A percentile compares a stretch with the other conserved stretches of the same genome.
Evolutionary conservation across 2,888 invertebrate species (phyloP).

Genomic region (Cantharis nigra): DNA sequence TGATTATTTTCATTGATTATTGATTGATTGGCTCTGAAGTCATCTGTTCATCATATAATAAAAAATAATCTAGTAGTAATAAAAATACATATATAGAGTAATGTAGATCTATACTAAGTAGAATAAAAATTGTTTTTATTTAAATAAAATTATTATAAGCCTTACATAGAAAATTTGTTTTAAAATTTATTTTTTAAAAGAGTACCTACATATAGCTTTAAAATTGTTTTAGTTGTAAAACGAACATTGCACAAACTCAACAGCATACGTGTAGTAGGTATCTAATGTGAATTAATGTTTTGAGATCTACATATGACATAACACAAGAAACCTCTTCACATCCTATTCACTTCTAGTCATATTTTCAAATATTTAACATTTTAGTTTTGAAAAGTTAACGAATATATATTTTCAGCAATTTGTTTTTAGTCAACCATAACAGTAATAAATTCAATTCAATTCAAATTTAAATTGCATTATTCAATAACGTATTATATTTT

Average conservation of each 20-base stretch:
- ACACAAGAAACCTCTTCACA: slow-evolving; percentile 41
- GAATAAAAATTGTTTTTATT: too few relatives aligned
- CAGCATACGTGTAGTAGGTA: slow-evolving; percentile 9
- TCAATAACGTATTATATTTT: neutral
- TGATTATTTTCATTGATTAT: neutral
- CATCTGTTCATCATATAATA: neutral
- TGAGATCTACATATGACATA: slow-evolving; percentile 36
- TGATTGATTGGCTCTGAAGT: neutral
- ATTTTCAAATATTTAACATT: slow-evolving; percentile 6
- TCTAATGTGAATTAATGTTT: slow-evolving; percentile 37
- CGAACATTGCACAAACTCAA: neutral
- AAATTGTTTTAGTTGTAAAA: neutral
- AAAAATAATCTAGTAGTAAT: too few relatives aligned
- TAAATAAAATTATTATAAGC: too few relatives aligned
- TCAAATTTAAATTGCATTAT: neutral
- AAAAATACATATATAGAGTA: too few relatives aligned
- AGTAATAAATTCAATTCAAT: neutral
- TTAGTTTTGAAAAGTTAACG: neutral
- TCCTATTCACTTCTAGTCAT: slow-evolving; percentile 12
- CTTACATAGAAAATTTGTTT: neutral
- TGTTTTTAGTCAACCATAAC: neutral
- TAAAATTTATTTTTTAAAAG: neutral
- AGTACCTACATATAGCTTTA: neutral
- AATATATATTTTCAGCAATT: neutral
- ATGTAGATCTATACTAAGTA: too few relatives aligned